Evolutionary conservation across 1,140 invertebrate species (phyloP).

Genomic region (Aphidius ervi): DNA sequence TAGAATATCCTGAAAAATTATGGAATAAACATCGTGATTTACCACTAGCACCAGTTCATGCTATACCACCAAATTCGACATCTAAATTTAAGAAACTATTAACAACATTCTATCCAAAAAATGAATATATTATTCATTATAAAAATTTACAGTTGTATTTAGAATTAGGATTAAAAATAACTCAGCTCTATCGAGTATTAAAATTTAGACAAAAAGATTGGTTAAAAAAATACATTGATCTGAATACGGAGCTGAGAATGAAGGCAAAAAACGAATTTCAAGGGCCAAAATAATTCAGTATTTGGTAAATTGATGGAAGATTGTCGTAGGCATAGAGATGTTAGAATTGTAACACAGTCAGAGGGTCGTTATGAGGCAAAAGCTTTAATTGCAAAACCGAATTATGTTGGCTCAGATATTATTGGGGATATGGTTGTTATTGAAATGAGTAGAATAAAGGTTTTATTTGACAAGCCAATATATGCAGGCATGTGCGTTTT

Average conservation of each 20-base stretch:
- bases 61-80: slow-evolving; percentile 2
- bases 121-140: slow-evolving; percentile 9
- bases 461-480: slow-evolving; percentile 8
- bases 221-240: slow-evolving; percentile 5
- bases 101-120: background rate
- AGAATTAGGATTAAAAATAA: slow-evolving; percentile 4
- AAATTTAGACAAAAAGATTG: background rate
- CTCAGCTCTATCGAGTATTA: slow-evolving; percentile 5
- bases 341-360: slow-evolving; percentile 1
- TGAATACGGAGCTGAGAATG: background rate
- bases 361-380: background rate
- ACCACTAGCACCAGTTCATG: slow-evolving; percentile 37
- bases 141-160: slow-evolving; percentile 7
- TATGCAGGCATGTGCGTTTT: slow-evolving; percentile 7
- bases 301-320: slow-evolving; percentile 14
- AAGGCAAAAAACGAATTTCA: background rate
- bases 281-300: slow-evolving; percentile 11
- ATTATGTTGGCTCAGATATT: slow-evolving; percentile 3
- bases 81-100: slow-evolving; percentile 9
- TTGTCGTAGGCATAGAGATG: slow-evolving; percentile 1
- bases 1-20: slow-evolving; percentile 29
- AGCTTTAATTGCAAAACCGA: slow-evolving; percentile 2
- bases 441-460: slow-evolving; percentile 1
- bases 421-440: slow-evolving; percentile 1
- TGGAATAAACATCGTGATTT: slow-evolving; percentile 38